These are phyloP conservation scores for Eurytoma adleriae DNA, from an alignment of 2,888 invertebrate species.

Conservation along the genomic window DNA sequence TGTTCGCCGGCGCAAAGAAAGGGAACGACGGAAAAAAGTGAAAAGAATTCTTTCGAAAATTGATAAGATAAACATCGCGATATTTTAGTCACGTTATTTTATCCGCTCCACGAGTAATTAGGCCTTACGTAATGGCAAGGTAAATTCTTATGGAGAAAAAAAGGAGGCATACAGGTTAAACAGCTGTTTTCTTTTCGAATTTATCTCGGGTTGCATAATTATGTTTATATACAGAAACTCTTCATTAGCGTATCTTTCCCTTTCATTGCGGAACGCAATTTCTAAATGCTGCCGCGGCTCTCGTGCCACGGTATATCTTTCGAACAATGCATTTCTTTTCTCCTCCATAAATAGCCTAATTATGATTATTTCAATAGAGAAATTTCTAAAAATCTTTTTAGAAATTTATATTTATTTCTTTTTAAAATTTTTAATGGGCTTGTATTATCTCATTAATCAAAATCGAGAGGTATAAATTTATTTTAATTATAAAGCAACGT, in stretches of 20 bases:
- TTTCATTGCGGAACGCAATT: conserved; percentile 27
- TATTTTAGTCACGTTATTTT: conserved; percentile 26
- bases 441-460: too few relatives aligned
- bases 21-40: too few relatives aligned
- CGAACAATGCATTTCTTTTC: conserved; percentile 1
- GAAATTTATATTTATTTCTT: too few relatives aligned
- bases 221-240: conserved; percentile 24
- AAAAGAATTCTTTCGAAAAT: conserved; percentile 28
- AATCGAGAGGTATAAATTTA: too few relatives aligned
- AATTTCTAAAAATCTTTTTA: background rate
- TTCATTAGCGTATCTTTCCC: conserved; percentile 31
- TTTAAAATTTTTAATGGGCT: too few relatives aligned
- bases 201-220: conserved; percentile 38
- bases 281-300: conserved; percentile 10
- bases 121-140: conserved; percentile 24
- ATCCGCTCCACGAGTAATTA: conserved; percentile 36
- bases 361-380: conserved; percentile 7
- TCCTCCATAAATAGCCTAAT: background rate
- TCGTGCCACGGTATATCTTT: too few relatives aligned
- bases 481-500: too few relatives aligned
- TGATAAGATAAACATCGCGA: conserved; percentile 35
- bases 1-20: background rate
- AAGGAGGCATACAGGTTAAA: background rate
- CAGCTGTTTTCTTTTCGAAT: conserved; percentile 42
- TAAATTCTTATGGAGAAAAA: conserved; percentile 17